Evolutionary conservation across 2,797 vertebrate species (phyloP), one percentile per base, ranked within the genome.

Genomic region (Calcarius lapponicus): DNA sequence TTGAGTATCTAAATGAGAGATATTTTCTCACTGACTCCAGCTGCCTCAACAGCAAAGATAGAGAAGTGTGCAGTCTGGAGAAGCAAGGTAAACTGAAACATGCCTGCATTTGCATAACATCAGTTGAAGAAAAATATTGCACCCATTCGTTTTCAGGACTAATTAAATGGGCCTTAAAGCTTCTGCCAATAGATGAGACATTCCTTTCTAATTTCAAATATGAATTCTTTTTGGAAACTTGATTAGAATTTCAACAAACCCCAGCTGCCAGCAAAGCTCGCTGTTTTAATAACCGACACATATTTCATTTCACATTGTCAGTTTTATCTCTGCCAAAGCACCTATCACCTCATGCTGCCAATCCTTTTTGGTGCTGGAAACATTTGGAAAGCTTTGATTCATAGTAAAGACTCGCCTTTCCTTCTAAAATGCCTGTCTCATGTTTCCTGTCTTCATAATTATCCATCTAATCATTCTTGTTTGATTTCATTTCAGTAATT

Each of bases 311-410:
- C 75, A 67, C 56, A 21, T 43, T 90, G 70, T 88, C 86, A 47
- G 29, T 88, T 96, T 92, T 90, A 62, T 78, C 50, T 80, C 73
- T 94, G 84, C 84, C 92, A 88, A 72, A 83, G 53, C 74, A 75
- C 56, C 76, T 83, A 38, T 80, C 57, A 50, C n/a, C 48, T 87
- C 85, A 47, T 78, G 70, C 53, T 94, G 56, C 86, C 80, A 87
- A 83, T 83, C 74, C 86, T 50, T 75, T 96, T 67, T 47, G 29
- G 19, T 70, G 65, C 61, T 92, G 64, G 91, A 80, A 96, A 81
- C 18, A 29, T 79, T 83, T 86, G 48, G 62, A 93, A 89, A 81
- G 18, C 57, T 94, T 94, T 92, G 62, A 40, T 95, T 89, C 85
- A 58, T 78, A 21, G 20, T 22, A 48, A 89, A 64, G 38, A 43